Base-by-base conservation (phyloP, 1,140 invertebrate species). In the Bilobella aurantiaca region DNA sequence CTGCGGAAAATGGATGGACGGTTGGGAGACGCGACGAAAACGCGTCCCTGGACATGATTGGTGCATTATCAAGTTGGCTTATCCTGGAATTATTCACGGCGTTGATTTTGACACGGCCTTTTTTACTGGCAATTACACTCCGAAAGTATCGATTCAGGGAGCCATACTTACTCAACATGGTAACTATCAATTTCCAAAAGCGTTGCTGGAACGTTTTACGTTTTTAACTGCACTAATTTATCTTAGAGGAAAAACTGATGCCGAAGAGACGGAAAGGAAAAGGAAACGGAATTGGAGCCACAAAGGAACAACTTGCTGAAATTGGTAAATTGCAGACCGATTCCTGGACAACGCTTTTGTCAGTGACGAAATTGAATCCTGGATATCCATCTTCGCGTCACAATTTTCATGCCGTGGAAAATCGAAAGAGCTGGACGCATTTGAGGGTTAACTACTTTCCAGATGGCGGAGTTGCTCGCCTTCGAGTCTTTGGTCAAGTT, bases 1-100 rank as follows among this genome's bases (percentile, higher is more conserved):
- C 34, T 84, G 75, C 70, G 85, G 85, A 0, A 86, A 86, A 74
- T 85, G 82, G 84, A 86, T 86, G 85, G 85, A 86, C 69, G 85
- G 85, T 0, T 87, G 85, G 85, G 85, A 86, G 75, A 86, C 84
- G 0, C 75, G 84, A 37, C 77, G 85, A 31, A 85, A 84, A 73
- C 75, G 84, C 32, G 80, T 80, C 27, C 74, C 80, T 1, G 84
- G 85, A 1, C 83, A 86, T 71, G 84, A 86, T 72, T 86, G 84
- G 83, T 82, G 82, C 66, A 82, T 87, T 58, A 77, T 87, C 49
- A 82, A 82, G 63, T 69, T 86, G 14, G 81, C 79, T 63, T 75
- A 79, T 3, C 79, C 80, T n/a, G 82, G 83, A 47, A 72, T 81
- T 28, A 81, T 87, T 30, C 75, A 75, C 73, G 84, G 84, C 23